These are phyloP conservation scores for Parazoanthus atlanticus DNA, from an alignment of 92 coral and sea anemone species.

Conservation along the genomic window DNA sequence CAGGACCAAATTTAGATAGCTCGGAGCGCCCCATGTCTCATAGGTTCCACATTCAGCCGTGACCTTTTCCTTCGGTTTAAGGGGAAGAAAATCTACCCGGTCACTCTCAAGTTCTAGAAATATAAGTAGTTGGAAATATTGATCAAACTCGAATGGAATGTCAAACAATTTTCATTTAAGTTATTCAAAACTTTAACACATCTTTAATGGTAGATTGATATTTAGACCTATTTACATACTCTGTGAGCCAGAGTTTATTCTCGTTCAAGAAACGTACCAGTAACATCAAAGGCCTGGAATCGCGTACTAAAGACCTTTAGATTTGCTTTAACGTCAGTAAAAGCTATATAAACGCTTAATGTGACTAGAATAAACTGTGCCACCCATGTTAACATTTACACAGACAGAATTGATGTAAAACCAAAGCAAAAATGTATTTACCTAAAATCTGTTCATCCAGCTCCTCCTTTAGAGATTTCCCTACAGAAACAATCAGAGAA, in stretches of 20 bases:
- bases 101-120: constrained; percentile 51
- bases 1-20: constrained; percentile 58
- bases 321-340: not conserved
- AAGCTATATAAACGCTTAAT: not conserved
- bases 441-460: constrained; percentile 58
- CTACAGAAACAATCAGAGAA: constrained; percentile 18
- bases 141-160: not conserved
- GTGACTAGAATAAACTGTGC: not conserved
- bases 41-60: constrained; percentile 56
- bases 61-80: constrained; percentile 34
- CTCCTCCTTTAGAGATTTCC: constrained; percentile 45
- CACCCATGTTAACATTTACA: not conserved
- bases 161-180: not conserved
- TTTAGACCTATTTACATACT: too few relatives aligned
- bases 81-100: constrained; percentile 55
- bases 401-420: not conserved
- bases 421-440: not conserved
- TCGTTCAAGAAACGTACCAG: not conserved
- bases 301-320: not conserved
- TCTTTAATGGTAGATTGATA: too few relatives aligned
- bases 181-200: too few relatives aligned
- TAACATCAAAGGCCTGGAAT: not conserved
- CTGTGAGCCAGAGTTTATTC: not conserved
- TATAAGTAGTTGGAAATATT: not conserved
- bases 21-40: constrained; percentile 63